These are phyloP conservation scores for Drosophila tani DNA, from an alignment of 1,140 invertebrate genomes.

Conservation along the genomic window DNA sequence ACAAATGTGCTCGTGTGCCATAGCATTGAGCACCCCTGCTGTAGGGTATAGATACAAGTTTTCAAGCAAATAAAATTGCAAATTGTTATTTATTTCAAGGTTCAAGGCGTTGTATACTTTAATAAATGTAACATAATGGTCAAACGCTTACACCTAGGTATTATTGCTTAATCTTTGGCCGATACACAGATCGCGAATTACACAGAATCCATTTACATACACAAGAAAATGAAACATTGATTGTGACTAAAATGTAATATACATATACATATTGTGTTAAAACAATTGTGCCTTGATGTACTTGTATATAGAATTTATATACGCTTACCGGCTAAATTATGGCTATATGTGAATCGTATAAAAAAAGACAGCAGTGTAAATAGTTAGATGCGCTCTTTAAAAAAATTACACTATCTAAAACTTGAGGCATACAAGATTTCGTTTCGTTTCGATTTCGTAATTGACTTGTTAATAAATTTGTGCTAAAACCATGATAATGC, in stretches of 20 bases:
- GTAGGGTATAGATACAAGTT: slow-evolving; percentile 33
- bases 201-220: slow-evolving; percentile 52
- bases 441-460: slow-evolving; percentile 41
- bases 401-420: slow-evolving; percentile 59
- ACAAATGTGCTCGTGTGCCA: too few species aligned
- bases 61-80: slow-evolving; percentile 30
- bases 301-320: slow-evolving; percentile 21
- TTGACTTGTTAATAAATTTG: slow-evolving; percentile 61
- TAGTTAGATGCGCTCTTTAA: slow-evolving; percentile 25
- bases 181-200: slow-evolving; percentile 76
- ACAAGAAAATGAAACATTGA: slow-evolving; percentile 46
- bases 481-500: slow-evolving; percentile 25
- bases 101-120: neutral
- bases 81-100: neutral
- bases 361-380: slow-evolving; percentile 51
- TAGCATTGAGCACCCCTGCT: too few species aligned
- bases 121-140: slow-evolving; percentile 7
- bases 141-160: slow-evolving; percentile 64
- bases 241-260: slow-evolving; percentile 37
- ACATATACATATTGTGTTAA: slow-evolving; percentile 5
- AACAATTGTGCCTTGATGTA: slow-evolving; percentile 18
- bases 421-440: slow-evolving; percentile 35
- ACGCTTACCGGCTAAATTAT: slow-evolving; percentile 34
- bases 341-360: slow-evolving; percentile 47
- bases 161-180: slow-evolving; percentile 82